Percentiles rank a stretch among this genome's conserved stretches.
Conservation (phyloP, 2,797 vertebrate species). For the Tragelaphus eurycerus region DNA sequence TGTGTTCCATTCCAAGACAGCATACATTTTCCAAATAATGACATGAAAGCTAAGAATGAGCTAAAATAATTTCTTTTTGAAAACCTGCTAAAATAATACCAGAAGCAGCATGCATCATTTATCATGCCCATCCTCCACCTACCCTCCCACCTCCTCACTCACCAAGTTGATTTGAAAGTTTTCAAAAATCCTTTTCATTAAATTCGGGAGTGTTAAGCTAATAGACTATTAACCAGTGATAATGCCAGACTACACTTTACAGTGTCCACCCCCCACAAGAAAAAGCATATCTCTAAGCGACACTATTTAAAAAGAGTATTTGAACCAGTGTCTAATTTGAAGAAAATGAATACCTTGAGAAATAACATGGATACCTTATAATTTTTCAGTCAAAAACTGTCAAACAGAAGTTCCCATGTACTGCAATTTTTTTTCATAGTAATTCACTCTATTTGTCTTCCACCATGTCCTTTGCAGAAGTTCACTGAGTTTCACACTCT, state of each 20-base stretch:
- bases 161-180: conserved; percentile 40
- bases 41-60: conserved; percentile 58
- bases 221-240: conserved; percentile 44
- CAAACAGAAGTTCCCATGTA: conserved; percentile 66
- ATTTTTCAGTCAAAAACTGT: conserved; percentile 73
- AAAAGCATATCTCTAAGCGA: conserved; percentile 37
- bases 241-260: conserved; percentile 34
- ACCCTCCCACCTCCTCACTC: conserved; percentile 40
- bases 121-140: not conserved
- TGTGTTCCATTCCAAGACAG: not conserved
- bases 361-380: conserved; percentile 71
- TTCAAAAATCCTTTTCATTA: conserved; percentile 46
- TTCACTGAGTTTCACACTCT: not conserved
- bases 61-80: conserved; percentile 52
- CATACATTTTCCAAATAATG: conserved; percentile 43
- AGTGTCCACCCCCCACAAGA: not conserved
- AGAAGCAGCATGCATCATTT: conserved; percentile 33
- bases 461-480: conserved; percentile 60
- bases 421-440: conserved; percentile 44
- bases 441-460: conserved; percentile 57
- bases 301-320: conserved; percentile 61
- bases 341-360: conserved; percentile 73
- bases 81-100: conserved; percentile 57
- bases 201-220: conserved; percentile 20
- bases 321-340: conserved; percentile 71